Base-by-base conservation (phyloP, 2,888 invertebrate species). In the Laspeyria flexula region DNA sequence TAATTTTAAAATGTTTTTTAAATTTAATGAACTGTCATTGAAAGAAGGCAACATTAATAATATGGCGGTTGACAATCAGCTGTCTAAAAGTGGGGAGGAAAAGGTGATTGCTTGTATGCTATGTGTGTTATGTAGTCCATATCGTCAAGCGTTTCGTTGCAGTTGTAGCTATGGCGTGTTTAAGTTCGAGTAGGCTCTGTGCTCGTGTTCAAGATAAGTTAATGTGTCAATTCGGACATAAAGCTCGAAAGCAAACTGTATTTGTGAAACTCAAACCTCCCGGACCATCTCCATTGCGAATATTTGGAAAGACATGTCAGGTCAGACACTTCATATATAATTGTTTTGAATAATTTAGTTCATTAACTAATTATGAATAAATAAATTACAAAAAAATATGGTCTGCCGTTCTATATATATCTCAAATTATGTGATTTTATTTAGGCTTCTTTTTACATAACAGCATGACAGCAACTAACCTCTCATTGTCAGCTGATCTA, bases 91-190 rank as follows among this genome's bases (percentile, higher is more conserved):
- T 86, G 90, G 91, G 90, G 90, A 88, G 90, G 83, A 90, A 88
- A 89, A 89, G 86, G 83, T 81, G 81, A 86, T 80, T 77, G 83
- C 73, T 81, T 81, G 79, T 85, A 81, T 81, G 82, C 77, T 83
- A 76, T 75, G 77, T 82, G 71, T 79, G 84, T 83, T 85, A 88
- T 85, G 91, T 89, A 92, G 92, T 92, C 86, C 86, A 90, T 88
- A 88, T 93, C 83, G 85, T 88, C 87, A 85, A 92, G 90, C 90
- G 89, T 88, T 90, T 94, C 94, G 95, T 93, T 94, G 94, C 94
- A 94, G 95, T 95, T 94, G 94, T 94, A 93, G 94, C 95, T 94
- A 96, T 96, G 96, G 96, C 96, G 94, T 95, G 95, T 94, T 94
- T 95, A 94, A 95, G 95, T 93, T 95, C 96, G 93, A 95, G 95